Conservation (phyloP, 2,797 vertebrate genomes). For the Falco berigora region DNA sequence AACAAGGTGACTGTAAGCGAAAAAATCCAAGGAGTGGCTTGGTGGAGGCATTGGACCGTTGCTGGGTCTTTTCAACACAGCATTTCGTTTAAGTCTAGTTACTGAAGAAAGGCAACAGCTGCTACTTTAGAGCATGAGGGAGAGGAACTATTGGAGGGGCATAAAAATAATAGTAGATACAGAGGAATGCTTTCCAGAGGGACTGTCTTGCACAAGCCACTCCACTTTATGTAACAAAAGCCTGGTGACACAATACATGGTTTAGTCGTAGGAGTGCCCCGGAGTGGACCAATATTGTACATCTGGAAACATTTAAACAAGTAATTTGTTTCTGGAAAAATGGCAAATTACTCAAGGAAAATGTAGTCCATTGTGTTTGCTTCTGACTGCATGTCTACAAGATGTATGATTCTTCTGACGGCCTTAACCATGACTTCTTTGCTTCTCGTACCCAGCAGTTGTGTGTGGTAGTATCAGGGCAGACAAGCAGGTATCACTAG, state of each 20-base stretch:
- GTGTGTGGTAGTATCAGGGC: neutral
- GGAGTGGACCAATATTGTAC: neutral
- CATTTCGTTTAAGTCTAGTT: neutral
- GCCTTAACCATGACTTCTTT: neutral
- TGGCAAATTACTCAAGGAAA: neutral
- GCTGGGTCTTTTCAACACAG: neutral
- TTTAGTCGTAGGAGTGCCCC: conserved; percentile 16
- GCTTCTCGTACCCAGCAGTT: neutral
- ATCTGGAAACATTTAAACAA: conserved; percentile 45
- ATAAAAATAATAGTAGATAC: neutral
- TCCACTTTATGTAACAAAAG: conserved; percentile 22
- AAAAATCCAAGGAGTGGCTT: neutral
- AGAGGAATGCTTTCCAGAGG: conserved; percentile 14
- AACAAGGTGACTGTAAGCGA: neutral
- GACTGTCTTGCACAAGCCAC: conserved; percentile 27
- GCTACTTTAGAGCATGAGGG: neutral
- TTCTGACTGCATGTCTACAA: neutral
- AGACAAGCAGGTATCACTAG: neutral
- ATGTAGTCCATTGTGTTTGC: neutral
- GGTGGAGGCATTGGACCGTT: neutral
- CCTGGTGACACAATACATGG: conserved; percentile 25
- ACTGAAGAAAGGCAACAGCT: neutral
- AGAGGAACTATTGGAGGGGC: neutral
- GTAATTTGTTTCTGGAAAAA: conserved; percentile 37
- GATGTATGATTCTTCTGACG: neutral